Conservation (phyloP, 2,888 invertebrate species). For the Lycia hirtaria region DNA sequence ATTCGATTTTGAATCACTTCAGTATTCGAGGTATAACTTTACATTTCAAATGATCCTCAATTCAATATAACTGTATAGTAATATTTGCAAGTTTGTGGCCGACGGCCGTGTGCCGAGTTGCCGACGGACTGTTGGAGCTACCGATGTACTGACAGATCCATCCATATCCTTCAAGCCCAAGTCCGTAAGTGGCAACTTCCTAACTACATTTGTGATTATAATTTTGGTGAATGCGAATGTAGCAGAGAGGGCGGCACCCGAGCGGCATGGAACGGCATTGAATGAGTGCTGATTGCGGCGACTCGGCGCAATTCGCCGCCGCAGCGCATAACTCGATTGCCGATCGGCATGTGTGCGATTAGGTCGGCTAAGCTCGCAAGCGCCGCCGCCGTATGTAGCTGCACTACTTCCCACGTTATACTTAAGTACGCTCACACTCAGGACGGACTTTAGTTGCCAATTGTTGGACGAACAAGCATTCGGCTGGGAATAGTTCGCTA, state of each 20-base stretch:
- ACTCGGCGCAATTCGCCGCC: slow-evolving; percentile 39
- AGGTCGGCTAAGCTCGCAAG: slow-evolving; percentile 41
- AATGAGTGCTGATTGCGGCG: slow-evolving; percentile 58
- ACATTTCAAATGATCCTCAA: no score
- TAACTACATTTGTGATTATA: slow-evolving; percentile 47
- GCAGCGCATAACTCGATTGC: slow-evolving; percentile 51
- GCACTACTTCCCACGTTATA: slow-evolving; percentile 13
- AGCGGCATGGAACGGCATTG: slow-evolving; percentile 36
- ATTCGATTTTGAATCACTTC: no score
- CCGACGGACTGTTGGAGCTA: background rate
- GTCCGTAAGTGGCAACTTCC: slow-evolving; percentile 30
- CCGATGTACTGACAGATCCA: background rate
- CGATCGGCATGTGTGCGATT: slow-evolving; percentile 45
- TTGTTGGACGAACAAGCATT: slow-evolving; percentile 9
- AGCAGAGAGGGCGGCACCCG: slow-evolving; percentile 23
- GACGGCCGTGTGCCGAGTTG: no score
- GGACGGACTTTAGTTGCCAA: slow-evolving; percentile 5
- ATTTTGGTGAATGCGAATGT: slow-evolving; percentile 45
- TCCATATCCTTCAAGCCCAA: slow-evolving; percentile 17
- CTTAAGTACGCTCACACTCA: slow-evolving; percentile 20
- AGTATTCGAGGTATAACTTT: no score
- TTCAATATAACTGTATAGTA: no score
- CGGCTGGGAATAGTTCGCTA: slow-evolving; percentile 7
- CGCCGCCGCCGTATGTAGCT: slow-evolving; percentile 14
- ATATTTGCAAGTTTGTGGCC: no score